Conservation (phyloP, 2,797 vertebrate species). For the Geotrypetes seraphini region DNA sequence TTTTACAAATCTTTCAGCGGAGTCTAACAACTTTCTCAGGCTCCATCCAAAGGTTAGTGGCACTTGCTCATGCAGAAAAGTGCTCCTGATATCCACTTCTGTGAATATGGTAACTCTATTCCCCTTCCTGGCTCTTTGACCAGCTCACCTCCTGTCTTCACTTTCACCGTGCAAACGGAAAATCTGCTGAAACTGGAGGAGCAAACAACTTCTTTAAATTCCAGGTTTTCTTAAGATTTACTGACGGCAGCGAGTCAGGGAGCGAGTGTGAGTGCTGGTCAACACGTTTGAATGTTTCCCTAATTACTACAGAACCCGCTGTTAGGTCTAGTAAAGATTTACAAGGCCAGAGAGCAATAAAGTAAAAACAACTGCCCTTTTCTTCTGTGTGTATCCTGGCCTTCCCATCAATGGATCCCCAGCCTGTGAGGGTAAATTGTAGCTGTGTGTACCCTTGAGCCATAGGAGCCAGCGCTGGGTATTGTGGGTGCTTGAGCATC, state of each 20-base stretch:
- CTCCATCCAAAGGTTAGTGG: no score
- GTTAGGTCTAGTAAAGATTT: slow-evolving; percentile 44
- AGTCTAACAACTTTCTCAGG: no score
- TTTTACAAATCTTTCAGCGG: no score
- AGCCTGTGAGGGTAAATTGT: slow-evolving; percentile 46
- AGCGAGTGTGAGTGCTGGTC: slow-evolving; percentile 31
- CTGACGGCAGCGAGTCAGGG: slow-evolving; percentile 27
- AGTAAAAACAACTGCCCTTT: slow-evolving; percentile 30
- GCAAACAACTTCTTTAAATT: slow-evolving; percentile 32
- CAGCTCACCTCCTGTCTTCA: slow-evolving; percentile 6
- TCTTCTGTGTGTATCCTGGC: slow-evolving; percentile 29
- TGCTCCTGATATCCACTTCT: no score
- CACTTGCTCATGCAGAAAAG: no score
- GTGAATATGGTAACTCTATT: no score
- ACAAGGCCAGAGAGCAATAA: slow-evolving; percentile 43
- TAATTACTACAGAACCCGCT: slow-evolving; percentile 47
- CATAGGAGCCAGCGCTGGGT: no score
- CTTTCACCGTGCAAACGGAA: slow-evolving; percentile 11
- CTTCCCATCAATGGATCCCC: slow-evolving; percentile 38
- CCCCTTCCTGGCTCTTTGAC: slow-evolving; percentile 9
- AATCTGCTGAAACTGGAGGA: slow-evolving; percentile 25
- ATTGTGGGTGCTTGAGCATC: no score
- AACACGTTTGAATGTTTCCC: slow-evolving; percentile 43
- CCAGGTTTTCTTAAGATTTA: slow-evolving; percentile 38
- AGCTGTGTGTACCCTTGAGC: slow-evolving; percentile 35